phyloP scores from a whole-genome alignment of 2,797 vertebrate species.

The Eurystomus glaucurus region DNA sequence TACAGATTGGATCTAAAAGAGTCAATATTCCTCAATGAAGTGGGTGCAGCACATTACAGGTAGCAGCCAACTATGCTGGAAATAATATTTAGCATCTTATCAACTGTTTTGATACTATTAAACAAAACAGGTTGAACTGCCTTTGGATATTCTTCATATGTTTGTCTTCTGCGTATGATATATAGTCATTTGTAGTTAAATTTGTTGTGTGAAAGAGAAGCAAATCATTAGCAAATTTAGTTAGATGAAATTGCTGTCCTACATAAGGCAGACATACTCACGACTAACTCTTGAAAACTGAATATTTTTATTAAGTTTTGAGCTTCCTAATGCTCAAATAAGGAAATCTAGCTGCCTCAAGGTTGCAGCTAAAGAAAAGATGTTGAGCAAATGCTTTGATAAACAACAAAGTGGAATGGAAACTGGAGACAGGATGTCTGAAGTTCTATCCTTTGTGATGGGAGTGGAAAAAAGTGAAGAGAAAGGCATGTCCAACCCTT shows the following conservation, averaged over 20 bases:
- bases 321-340: not conserved
- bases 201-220: not conserved
- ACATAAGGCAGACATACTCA: not conserved
- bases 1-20: not conserved
- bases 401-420: not conserved
- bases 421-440: not conserved
- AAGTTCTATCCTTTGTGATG: not conserved
- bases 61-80: not conserved
- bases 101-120: not conserved
- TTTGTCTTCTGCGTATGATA: not conserved
- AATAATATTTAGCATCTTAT: not conserved
- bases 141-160: not conserved
- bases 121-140: not conserved
- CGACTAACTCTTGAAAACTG: not conserved
- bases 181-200: not conserved
- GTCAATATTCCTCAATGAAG: not conserved
- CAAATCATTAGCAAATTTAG: not conserved
- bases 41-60: not conserved
- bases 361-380: not conserved
- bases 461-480: not conserved
- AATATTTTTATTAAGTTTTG: not conserved
- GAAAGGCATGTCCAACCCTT: fast-evolving
- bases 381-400: not conserved
- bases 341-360: not conserved
- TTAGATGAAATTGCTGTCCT: not conserved